Evolutionary conservation across 2,888 invertebrate genomes (phyloP).

Genomic region (Leptura quadrifasciata): DNA sequence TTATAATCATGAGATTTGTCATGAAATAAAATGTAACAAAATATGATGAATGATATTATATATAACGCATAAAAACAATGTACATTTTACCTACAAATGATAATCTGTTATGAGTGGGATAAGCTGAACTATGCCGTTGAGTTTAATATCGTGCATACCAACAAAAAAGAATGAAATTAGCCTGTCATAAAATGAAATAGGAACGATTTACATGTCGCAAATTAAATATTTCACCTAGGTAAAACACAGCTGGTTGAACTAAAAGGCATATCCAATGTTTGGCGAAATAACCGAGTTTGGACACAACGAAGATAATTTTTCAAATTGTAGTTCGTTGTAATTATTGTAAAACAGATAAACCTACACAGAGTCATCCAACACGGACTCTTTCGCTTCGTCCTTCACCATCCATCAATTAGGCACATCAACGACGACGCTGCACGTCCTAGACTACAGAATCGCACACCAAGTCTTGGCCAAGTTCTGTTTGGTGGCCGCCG

Average conservation of each 20-base stretch:
- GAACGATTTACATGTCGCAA: not conserved
- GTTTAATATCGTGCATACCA: not conserved
- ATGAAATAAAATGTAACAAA: not conserved
- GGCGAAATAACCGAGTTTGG: not conserved
- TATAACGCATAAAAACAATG: not conserved
- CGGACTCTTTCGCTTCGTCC: not conserved
- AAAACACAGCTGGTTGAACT: not conserved
- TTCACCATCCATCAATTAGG: constrained; percentile 15
- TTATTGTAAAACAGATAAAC: not conserved
- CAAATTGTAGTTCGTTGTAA: not conserved
- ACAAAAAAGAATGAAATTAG: not conserved
- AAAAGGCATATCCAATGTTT: not conserved
- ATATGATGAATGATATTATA: not conserved
- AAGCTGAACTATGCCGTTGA: no score
- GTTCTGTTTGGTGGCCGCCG: constrained; percentile 14
- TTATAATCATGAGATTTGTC: not conserved
- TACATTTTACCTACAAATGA: not conserved
- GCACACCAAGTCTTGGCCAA: constrained; percentile 7
- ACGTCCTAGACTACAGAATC: constrained; percentile 10
- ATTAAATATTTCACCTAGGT: not conserved
- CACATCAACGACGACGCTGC: constrained; percentile 6
- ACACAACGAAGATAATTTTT: not conserved
- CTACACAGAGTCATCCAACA: constrained; percentile 1
- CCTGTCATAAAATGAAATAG: not conserved
- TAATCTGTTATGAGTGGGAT: not conserved